Evolutionary conservation across 2,113 vertebrate species (phyloP).

Genomic region (Lutjanus erythropterus): DNA sequence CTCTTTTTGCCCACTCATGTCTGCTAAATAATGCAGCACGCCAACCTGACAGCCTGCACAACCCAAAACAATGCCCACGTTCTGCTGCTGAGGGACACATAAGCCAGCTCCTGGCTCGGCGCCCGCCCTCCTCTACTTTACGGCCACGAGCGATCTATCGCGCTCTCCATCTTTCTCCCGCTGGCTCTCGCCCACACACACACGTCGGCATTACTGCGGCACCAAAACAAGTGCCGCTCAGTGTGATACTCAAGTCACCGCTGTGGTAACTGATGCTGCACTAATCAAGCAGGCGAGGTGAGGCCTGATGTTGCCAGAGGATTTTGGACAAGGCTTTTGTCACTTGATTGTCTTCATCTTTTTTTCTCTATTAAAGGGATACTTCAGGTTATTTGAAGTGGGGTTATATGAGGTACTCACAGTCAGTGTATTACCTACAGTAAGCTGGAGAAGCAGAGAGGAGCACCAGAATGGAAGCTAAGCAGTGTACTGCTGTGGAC

Average conservation of each 20-base stretch:
- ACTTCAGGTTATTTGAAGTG: too few species aligned
- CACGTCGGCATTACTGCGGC: neutral
- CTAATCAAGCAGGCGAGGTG: neutral
- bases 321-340: too few species aligned
- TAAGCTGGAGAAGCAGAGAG: too few species aligned
- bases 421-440: too few species aligned
- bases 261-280: slow-evolving; percentile 7
- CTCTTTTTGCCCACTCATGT: slow-evolving; percentile 58
- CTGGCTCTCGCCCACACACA: slow-evolving; percentile 28
- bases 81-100: slow-evolving; percentile 58
- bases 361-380: too few species aligned
- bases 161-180: slow-evolving; percentile 19
- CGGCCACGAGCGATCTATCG: neutral
- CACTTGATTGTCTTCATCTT: neutral
- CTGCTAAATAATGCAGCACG: slow-evolving; percentile 78
- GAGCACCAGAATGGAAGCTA: too few species aligned
- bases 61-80: slow-evolving; percentile 73
- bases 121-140: slow-evolving; percentile 37
- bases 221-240: neutral
- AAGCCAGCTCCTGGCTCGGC: slow-evolving; percentile 45
- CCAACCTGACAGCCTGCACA: slow-evolving; percentile 55
- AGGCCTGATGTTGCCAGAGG: neutral
- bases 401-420: too few species aligned
- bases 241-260: slow-evolving; percentile 25
- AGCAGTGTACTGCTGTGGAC: too few species aligned